Conservation (phyloP, 2,797 vertebrate genomes). For the Poeciliopsis infans region DNA sequence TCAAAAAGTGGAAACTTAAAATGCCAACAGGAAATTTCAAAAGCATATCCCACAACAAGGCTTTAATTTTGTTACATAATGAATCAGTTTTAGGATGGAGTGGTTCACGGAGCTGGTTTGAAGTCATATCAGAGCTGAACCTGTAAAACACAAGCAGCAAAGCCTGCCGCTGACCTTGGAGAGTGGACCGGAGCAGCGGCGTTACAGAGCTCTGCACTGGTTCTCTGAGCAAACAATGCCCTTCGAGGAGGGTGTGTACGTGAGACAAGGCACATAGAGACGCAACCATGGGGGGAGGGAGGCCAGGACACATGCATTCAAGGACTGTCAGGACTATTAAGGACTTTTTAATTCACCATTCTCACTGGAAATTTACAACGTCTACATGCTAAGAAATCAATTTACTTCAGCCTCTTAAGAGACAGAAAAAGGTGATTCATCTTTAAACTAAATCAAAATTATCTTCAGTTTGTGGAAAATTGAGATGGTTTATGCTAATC, state of each 20-base stretch:
- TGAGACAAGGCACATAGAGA: slow-evolving; percentile 65
- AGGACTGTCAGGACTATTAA: slow-evolving; percentile 7
- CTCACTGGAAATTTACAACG: slow-evolving; percentile 7
- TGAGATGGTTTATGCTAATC: background rate
- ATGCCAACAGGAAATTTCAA: slow-evolving; percentile 23
- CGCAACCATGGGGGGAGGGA: slow-evolving; percentile 11
- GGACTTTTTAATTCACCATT: slow-evolving; percentile 11
- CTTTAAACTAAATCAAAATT: background rate
- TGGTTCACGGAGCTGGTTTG: background rate
- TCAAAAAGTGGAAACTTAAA: slow-evolving; percentile 35
- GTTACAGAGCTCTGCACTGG: slow-evolving; percentile 37
- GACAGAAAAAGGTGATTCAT: background rate
- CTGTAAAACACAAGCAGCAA: slow-evolving; percentile 4
- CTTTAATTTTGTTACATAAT: background rate
- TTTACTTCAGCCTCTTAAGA: slow-evolving; percentile 9
- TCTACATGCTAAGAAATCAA: background rate
- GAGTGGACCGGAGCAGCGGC: slow-evolving; percentile 28
- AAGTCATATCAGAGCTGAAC: slow-evolving; percentile 14
- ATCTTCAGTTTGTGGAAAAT: background rate
- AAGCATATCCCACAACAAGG: slow-evolving; percentile 15
- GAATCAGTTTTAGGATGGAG: background rate
- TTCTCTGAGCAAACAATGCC: slow-evolving; percentile 60
- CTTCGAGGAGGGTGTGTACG: slow-evolving; percentile 68
- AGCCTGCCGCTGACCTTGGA: slow-evolving; percentile 47
- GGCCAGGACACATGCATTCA: slow-evolving; percentile 14